These are phyloP conservation scores for Drosophila serrata DNA, from an alignment of 1,140 invertebrate genomes.

Conservation along the genomic window DNA sequence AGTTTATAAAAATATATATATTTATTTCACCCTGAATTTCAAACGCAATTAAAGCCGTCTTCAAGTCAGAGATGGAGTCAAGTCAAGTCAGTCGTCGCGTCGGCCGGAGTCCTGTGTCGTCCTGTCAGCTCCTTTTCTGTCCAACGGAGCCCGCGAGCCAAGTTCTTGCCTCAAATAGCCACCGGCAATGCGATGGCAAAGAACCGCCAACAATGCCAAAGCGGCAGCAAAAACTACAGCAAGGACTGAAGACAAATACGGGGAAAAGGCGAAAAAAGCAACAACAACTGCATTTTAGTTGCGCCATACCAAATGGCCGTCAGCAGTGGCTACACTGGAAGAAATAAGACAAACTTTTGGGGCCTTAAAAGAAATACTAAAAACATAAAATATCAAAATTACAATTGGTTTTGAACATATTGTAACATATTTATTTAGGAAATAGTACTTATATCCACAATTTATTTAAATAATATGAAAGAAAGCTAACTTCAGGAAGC, in stretches of 20 bases:
- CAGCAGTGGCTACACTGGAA: conserved; percentile 28
- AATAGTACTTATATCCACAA: too few relatives aligned
- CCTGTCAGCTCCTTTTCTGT: conserved; percentile 42
- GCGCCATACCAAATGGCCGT: conserved; percentile 65
- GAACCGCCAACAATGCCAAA: conserved; percentile 70
- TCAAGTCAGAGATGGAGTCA: conserved; percentile 55
- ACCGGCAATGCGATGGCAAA: conserved; percentile 64
- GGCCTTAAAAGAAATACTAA: too few relatives aligned
- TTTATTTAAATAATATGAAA: too few relatives aligned
- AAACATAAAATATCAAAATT: too few relatives aligned
- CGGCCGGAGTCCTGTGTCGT: conserved; percentile 21
- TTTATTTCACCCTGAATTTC: background rate
- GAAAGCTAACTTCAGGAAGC: too few relatives aligned
- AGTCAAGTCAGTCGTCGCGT: conserved; percentile 34
- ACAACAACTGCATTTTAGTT: conserved; percentile 81
- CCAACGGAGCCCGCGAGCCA: conserved; percentile 51
- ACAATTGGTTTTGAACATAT: too few relatives aligned
- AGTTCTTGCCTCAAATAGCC: conserved; percentile 72
- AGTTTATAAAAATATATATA: background rate
- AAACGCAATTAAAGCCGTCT: conserved; percentile 60
- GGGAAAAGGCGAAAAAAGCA: conserved; percentile 52
- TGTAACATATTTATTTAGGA: too few relatives aligned
- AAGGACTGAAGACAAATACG: conserved; percentile 35
- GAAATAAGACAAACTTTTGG: too few relatives aligned
- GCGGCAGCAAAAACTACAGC: conserved; percentile 40